Evolutionary conservation across 2,113 vertebrate genomes (phyloP).

Genomic region (Nannobrachium achirus): DNA sequence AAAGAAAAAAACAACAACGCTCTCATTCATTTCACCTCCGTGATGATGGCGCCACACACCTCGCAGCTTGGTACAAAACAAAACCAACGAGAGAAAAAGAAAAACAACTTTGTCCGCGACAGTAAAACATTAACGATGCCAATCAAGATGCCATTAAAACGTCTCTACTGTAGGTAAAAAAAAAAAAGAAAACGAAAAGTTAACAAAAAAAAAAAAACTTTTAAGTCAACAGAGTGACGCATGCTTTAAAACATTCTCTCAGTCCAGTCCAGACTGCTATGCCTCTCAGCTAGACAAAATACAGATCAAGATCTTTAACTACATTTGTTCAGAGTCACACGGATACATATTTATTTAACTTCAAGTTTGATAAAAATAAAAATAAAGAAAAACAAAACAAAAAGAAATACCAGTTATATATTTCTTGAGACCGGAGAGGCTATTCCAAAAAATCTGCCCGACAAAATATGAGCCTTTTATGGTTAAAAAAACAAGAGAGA

Average conservation of each 20-base stretch:
- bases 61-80: slow-evolving; percentile 42
- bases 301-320: slow-evolving; percentile 69
- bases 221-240: slow-evolving; percentile 62
- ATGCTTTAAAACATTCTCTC: slow-evolving; percentile 75
- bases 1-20: slow-evolving; percentile 17
- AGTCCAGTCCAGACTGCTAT: slow-evolving; percentile 94
- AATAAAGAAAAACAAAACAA: slow-evolving; percentile 42
- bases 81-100: slow-evolving; percentile 65
- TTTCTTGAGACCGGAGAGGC: slow-evolving; percentile 59
- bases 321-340: slow-evolving; percentile 84
- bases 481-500: slow-evolving; percentile 79
- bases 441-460: slow-evolving; percentile 66
- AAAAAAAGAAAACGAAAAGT: slow-evolving; percentile 51
- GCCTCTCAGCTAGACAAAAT: slow-evolving; percentile 82
- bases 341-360: slow-evolving; percentile 72
- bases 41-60: slow-evolving; percentile 61
- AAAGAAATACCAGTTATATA: slow-evolving; percentile 44
- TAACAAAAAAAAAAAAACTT: slow-evolving; percentile 40
- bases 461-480: slow-evolving; percentile 70
- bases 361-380: slow-evolving; percentile 74
- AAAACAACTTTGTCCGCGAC: slow-evolving; percentile 60
- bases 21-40: slow-evolving; percentile 66
- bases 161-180: slow-evolving; percentile 69
- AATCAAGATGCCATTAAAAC: slow-evolving; percentile 76
- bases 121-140: slow-evolving; percentile 67